Percentiles rank a stretch among this genome's conserved stretches.
These are phyloP conservation scores for Gisinianus flammeolus DNA, from an alignment of 2,888 invertebrate species.

Conservation along the genomic window DNA sequence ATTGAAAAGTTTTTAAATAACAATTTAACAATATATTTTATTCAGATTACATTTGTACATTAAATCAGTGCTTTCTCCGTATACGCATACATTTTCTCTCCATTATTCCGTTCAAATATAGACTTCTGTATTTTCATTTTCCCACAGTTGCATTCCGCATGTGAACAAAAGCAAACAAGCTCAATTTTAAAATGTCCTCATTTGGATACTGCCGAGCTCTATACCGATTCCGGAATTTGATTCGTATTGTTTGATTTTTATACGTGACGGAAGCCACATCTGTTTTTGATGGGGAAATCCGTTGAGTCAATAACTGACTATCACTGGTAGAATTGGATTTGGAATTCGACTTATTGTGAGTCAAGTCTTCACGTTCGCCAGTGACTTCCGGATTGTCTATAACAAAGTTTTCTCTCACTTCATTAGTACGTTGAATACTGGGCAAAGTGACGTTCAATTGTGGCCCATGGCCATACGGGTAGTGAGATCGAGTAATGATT, in stretches of 20 bases:
- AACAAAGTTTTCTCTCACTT: neutral
- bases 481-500: neutral
- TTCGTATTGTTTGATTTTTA: neutral
- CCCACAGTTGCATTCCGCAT: too few relatives aligned
- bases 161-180: slow-evolving; percentile 6
- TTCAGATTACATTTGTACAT: too few relatives aligned
- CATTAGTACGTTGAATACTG: neutral
- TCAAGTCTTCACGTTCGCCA: neutral
- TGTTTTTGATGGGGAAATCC: neutral
- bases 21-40: too few relatives aligned
- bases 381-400: too few relatives aligned
- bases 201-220: slow-evolving; percentile 2
- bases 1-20: too few relatives aligned
- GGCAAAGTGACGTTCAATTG: neutral
- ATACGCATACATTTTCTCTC: too few relatives aligned
- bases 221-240: neutral
- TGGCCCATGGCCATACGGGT: slow-evolving; percentile 20
- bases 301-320: neutral
- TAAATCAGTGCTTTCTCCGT: too few relatives aligned
- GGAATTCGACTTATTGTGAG: neutral
- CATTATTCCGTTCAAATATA: too few relatives aligned
- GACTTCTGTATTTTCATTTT: too few relatives aligned
- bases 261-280: neutral
- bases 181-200: slow-evolving; percentile 2
- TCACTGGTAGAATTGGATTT: neutral